A percentile compares a stretch with the other conserved stretches of the same genome.
These are phyloP conservation scores for Brachyistius frenatus DNA, from an alignment of 2,113 vertebrate genomes.

Conservation along the genomic window DNA sequence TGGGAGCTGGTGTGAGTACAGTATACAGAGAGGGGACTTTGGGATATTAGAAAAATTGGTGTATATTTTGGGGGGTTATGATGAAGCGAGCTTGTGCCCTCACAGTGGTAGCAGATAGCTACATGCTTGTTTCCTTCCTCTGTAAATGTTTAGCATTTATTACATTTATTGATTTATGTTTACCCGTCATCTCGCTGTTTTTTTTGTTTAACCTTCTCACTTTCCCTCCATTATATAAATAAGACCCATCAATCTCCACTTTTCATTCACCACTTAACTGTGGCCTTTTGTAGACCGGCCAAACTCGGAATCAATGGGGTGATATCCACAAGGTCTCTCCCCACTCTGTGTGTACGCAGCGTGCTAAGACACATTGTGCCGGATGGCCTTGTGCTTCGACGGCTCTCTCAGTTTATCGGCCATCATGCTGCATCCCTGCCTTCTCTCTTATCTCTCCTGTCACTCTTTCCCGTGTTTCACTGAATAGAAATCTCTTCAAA, in stretches of 20 bases:
- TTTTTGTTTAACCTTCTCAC: background rate
- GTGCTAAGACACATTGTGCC: background rate
- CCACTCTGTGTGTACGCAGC: background rate
- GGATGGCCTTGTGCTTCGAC: slow-evolving; percentile 34
- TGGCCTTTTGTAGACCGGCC: slow-evolving; percentile 50
- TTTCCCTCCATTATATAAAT: background rate
- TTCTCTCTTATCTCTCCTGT: slow-evolving; percentile 36
- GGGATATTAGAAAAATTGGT: background rate
- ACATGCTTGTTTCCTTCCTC: background rate
- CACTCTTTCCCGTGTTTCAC: slow-evolving; percentile 16
- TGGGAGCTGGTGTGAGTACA: background rate
- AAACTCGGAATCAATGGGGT: slow-evolving; percentile 52
- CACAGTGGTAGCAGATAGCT: too few species aligned
- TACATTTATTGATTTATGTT: slow-evolving; percentile 8
- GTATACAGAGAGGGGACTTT: background rate
- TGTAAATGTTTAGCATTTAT: background rate
- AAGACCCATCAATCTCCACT: slow-evolving; percentile 14
- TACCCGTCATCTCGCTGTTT: background rate
- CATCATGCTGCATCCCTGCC: slow-evolving; percentile 11
- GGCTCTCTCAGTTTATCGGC: slow-evolving; percentile 34
- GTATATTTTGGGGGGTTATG: background rate
- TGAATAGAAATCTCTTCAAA: slow-evolving; percentile 37
- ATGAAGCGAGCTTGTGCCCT: background rate
- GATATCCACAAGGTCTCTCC: slow-evolving; percentile 30
- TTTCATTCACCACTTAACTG: slow-evolving; percentile 52